Percentiles rank a stretch among this genome's conserved stretches.
These are phyloP conservation scores for Scaptomyza flava DNA, from an alignment of 2,888 invertebrate species.

Conservation along the genomic window DNA sequence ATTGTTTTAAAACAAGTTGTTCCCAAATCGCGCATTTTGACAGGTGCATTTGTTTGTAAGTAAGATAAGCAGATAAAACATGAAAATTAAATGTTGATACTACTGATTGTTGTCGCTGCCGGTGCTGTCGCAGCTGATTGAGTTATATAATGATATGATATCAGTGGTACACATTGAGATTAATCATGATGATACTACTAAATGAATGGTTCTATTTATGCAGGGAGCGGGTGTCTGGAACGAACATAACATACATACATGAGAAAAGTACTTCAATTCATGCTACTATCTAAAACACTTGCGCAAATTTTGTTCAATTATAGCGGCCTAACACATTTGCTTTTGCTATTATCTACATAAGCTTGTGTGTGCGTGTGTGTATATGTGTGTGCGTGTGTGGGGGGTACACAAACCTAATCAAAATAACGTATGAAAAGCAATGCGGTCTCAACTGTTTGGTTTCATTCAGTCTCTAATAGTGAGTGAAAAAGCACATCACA, in stretches of 20 bases:
- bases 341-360: conserved; percentile 25
- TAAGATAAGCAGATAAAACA: neutral
- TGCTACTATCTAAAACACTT: conserved; percentile 56
- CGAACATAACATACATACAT: conserved; percentile 25
- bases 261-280: conserved; percentile 26
- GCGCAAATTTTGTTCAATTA: conserved; percentile 42
- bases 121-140: conserved; percentile 41
- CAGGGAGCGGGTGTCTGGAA: conserved; percentile 35
- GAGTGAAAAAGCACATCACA: conserved; percentile 8
- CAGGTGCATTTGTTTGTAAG: neutral
- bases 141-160: conserved; percentile 42
- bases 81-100: conserved; percentile 26
- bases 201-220: conserved; percentile 36
- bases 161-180: conserved; percentile 23
- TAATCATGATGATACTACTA: conserved; percentile 35
- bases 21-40: neutral
- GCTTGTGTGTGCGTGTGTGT: conserved; percentile 5
- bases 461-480: conserved; percentile 32
- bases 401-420: conserved; percentile 8
- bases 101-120: conserved; percentile 35
- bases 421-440: conserved; percentile 46
- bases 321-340: conserved; percentile 2
- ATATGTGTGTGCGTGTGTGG: neutral
- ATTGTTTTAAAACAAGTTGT: neutral
- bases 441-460: neutral